These are phyloP conservation scores for Benthosema pterotum DNA, from an alignment of 2,797 vertebrate species.

Conservation along the genomic window DNA sequence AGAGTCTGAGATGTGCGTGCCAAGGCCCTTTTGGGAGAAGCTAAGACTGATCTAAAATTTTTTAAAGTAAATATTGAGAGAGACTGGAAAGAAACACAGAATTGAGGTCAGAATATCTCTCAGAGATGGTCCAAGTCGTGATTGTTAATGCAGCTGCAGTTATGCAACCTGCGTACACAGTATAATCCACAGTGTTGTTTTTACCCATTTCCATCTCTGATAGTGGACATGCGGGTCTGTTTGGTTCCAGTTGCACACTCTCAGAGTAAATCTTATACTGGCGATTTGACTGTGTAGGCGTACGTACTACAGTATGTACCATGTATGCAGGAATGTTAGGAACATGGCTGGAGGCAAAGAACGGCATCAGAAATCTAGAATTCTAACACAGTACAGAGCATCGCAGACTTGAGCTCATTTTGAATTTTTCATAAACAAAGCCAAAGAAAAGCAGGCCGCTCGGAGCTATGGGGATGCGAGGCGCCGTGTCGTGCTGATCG, in stretches of 20 bases:
- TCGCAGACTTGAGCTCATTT: slow-evolving; percentile 15
- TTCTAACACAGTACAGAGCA: slow-evolving; percentile 7
- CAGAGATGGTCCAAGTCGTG: neutral
- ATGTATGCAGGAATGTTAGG: slow-evolving; percentile 13
- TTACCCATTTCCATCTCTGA: too few species aligned
- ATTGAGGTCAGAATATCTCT: slow-evolving; percentile 35
- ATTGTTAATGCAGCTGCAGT: slow-evolving; percentile 20
- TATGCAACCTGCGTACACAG: slow-evolving; percentile 26
- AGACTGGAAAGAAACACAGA: slow-evolving; percentile 5
- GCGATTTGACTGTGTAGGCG: slow-evolving; percentile 24
- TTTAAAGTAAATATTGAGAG: too few species aligned
- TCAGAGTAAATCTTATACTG: too few species aligned
- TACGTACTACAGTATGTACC: too few species aligned
- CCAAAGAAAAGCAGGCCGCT: neutral
- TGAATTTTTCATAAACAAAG: slow-evolving; percentile 35
- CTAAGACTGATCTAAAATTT: slow-evolving; percentile 30
- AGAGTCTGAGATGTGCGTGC: slow-evolving; percentile 12
- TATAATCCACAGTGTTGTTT: too few species aligned
- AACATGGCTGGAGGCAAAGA: slow-evolving; percentile 17
- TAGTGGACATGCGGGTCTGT: too few species aligned
- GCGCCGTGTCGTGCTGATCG: neutral
- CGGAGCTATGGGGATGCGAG: slow-evolving; percentile 16
- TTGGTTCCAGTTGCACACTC: too few species aligned
- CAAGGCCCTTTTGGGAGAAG: slow-evolving; percentile 19
- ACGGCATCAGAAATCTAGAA: slow-evolving; percentile 13